Base-by-base conservation (phyloP, 2,113 vertebrate species). In the Heterotis niloticus region DNA sequence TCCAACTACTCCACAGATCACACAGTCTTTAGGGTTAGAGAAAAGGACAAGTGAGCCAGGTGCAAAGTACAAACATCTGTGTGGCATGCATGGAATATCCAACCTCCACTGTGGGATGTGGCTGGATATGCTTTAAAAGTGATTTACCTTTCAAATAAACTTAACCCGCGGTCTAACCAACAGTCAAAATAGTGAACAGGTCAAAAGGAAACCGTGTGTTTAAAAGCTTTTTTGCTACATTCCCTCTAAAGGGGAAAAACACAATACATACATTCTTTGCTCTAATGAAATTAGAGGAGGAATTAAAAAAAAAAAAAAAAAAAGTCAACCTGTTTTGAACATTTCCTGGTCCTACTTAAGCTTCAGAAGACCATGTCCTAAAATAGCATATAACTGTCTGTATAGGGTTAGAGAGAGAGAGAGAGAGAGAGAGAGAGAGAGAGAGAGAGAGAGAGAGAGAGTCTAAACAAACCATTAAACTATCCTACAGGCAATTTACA, bases 121-220 rank as follows among this genome's bases (percentile, higher is more conserved):
- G 62, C 54, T 65, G 75, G 7, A 10, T 64, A 29, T 0, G 5
- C 26, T n/a, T 17, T 34, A 65, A 65, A 65, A 59, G 62, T 20
- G 64, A 77, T 77, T 65, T 62, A 0, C 23, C 29, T 52, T 4
- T 62, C 59, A 76, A 76, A 76, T 76, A 52, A 76, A 64, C 75
- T 34, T 16, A 44, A 44, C 20, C 44, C 52, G 18, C 20, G 20
- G 59, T 51, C 24, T 51, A n/a, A n/a, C 18, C 16, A 64, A 62
- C 24, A 76, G 60, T 64, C 57, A 76, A 67, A 23, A 67, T 2
- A 75, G 56, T 28, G 29, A 76, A 66, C 5, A 20, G 1, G 11
- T 44, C 13, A 26, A n/a, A 34, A 51, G 59, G 62, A 65, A 51
- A 28, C 10, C 64, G 9, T 65, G 64, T 65, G 5, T 64, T 64